Evolutionary conservation across 2,888 invertebrate species (phyloP), one percentile per base, ranked within the genome.

Genomic region (Drosophila mettleri): DNA sequence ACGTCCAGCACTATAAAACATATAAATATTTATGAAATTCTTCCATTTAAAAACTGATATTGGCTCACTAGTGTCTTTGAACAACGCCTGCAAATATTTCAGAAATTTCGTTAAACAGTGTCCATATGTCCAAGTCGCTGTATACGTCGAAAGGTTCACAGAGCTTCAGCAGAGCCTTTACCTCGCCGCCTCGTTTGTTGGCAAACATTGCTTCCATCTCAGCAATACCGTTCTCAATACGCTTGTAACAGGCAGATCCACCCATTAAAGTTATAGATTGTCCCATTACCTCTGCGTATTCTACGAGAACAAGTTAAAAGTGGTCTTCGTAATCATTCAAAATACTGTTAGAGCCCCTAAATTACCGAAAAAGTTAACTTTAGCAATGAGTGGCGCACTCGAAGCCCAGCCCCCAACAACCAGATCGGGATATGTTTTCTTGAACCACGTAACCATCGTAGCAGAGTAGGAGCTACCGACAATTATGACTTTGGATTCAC

Each of bases 391-490:
- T 5, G 95, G 95, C 7, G 94, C 95, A 89, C 95, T 95, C 2
- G 95, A 95, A 1, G 95, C 94, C 64, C 95, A 93, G 0, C 93
- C 93, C 0, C 95, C 95, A 10, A 89, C 89, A 0, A 93, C 93
- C 31, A 95, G 90, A 75, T 95, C 94, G 0, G 95, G 95, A 89
- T 95, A 95, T 22, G 94, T 91, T 70, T 94, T 93, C 78, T 94
- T 94, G 73, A 95, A 94, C 95, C 95, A 95, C 34, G 94, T 92
- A 18, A 93, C 95, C 94, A 95, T 94, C 64, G 94, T 94, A 0
- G 94, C 95, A 0, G 95, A 94, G 80, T 95, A 95, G 0, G 95
- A 95, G 0, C 95, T 94, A 2, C 95, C 95, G 72, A 94, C 94
- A 55, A 95, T 90, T 34, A 95, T 89, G 0, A 92, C 93, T 48